A percentile compares a stretch with the other conserved stretches of the same genome.
phyloP scores from a whole-genome alignment of 2,113 vertebrate species.

The Carassius carassius region DNA sequence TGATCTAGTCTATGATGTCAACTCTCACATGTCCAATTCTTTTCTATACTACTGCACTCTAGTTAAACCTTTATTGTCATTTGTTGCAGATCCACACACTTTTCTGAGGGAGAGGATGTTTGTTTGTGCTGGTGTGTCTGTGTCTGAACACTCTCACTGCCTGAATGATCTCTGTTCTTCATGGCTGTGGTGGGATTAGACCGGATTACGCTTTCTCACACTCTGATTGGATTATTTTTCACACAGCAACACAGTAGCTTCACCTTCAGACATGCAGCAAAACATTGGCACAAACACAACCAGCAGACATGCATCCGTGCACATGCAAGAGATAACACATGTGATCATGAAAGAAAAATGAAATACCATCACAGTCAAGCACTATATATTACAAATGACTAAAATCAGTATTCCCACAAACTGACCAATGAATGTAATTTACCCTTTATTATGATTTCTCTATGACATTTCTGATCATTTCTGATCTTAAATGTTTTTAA shows the following conservation, averaged over 20 bases:
- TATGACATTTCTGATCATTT: background rate
- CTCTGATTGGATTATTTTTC: constrained; percentile 75
- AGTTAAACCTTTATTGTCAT: background rate
- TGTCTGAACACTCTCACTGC: constrained; percentile 25
- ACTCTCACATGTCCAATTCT: too few relatives aligned
- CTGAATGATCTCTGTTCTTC: constrained; percentile 40
- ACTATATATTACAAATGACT: background rate
- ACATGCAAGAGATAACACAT: background rate
- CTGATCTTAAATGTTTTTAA: background rate
- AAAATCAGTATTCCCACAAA: background rate
- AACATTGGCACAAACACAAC: constrained; percentile 11
- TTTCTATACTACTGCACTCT: background rate
- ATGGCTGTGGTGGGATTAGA: constrained; percentile 71
- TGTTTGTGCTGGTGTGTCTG: background rate
- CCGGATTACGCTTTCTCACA: constrained; percentile 68
- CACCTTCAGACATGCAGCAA: constrained; percentile 35
- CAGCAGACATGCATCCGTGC: background rate
- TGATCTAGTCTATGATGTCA: background rate
- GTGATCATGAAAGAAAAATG: background rate
- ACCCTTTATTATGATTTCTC: background rate
- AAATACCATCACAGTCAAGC: background rate
- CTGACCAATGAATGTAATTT: background rate
- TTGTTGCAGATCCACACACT: background rate
- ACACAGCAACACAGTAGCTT: constrained; percentile 47
- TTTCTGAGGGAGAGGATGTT: constrained; percentile 1